Percentiles rank a stretch among this genome's conserved stretches.
Evolutionary conservation across 2,113 vertebrate genomes (phyloP).

Genomic region (Clarias batrachus): DNA sequence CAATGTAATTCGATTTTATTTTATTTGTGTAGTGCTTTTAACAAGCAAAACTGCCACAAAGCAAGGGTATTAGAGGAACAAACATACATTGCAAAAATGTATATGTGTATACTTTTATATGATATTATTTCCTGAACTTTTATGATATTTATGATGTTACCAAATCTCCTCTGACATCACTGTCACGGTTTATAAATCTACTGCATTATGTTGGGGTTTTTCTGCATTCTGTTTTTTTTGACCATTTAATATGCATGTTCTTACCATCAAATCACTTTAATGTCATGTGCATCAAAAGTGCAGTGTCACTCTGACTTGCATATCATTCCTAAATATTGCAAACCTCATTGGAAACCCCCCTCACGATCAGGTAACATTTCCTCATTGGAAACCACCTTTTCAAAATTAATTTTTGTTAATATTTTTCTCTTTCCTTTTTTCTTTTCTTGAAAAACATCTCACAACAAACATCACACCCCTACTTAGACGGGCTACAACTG

Average conservation of each 20-base stretch:
- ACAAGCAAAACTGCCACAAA: too few relatives aligned
- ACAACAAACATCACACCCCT: too few relatives aligned
- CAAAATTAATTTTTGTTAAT: background rate
- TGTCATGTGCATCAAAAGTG: background rate
- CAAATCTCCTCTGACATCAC: too few relatives aligned
- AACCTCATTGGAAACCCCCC: background rate
- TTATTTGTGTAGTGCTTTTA: too few relatives aligned
- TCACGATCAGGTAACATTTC: background rate
- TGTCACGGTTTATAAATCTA: too few relatives aligned
- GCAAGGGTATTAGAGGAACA: too few relatives aligned
- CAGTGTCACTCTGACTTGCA: background rate
- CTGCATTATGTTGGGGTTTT: background rate
- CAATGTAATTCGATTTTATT: too few relatives aligned
- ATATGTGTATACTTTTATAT: too few relatives aligned
- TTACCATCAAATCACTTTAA: background rate
- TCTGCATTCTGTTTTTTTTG: background rate
- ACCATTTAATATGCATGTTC: background rate
- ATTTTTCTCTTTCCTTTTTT: background rate
- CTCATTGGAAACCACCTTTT: background rate
- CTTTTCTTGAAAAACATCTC: background rate
- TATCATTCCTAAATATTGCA: background rate
- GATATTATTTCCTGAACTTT: too few relatives aligned
- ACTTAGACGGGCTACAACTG: too few relatives aligned
- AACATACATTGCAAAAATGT: too few relatives aligned
- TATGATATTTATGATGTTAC: too few relatives aligned